These are phyloP conservation scores for Dexiosoma caninum DNA, from an alignment of 2,888 invertebrate species.

Conservation along the genomic window DNA sequence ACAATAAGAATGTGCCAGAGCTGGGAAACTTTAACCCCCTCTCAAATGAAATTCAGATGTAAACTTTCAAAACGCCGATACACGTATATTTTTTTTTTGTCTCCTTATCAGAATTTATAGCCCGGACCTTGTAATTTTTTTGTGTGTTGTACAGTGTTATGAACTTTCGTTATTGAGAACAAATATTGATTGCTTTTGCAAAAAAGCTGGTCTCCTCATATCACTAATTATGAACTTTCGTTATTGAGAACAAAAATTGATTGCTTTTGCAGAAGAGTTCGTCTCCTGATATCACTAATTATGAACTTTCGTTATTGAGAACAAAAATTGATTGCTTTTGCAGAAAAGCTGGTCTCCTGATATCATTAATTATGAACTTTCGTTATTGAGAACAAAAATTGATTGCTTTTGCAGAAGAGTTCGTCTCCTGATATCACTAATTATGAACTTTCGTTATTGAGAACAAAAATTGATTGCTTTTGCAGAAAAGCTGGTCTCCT, in stretches of 20 bases:
- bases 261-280: slow-evolving; percentile 22
- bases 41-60: no score
- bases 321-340: slow-evolving; percentile 39
- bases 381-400: slow-evolving; percentile 57
- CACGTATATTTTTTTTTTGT: no score
- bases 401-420: slow-evolving; percentile 30
- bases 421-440: background rate
- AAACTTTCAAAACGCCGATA: no score
- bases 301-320: slow-evolving; percentile 29
- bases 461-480: slow-evolving; percentile 25
- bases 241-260: slow-evolving; percentile 58
- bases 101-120: no score
- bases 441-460: background rate
- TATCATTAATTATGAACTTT: background rate
- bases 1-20: no score
- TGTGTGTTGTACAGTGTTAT: no score
- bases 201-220: background rate
- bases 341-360: background rate
- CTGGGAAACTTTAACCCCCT: no score
- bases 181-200: slow-evolving; percentile 12
- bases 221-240: background rate
- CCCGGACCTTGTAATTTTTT: no score
- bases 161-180: background rate
- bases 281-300: background rate
- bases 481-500: background rate